Conservation (phyloP, 2,888 invertebrate species). For the Hydrotaea cyrtoneurina region DNA sequence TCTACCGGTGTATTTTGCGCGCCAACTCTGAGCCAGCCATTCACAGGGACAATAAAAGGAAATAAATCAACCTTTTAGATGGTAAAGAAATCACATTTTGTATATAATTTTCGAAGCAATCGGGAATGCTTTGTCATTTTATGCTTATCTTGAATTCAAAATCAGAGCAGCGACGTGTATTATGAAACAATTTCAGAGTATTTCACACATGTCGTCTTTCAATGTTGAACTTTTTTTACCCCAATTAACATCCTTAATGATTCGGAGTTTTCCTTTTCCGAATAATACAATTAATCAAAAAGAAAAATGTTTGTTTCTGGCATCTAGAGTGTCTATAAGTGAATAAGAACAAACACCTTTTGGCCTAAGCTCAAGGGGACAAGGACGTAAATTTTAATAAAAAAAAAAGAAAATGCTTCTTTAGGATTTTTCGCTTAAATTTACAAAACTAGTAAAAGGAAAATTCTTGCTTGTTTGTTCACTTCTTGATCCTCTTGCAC, state of each 20-base stretch:
- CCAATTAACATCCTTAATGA: background rate
- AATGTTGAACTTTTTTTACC: background rate
- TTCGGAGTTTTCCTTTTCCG: background rate
- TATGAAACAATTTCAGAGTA: background rate
- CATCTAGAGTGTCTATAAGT: background rate
- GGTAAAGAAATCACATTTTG: no score
- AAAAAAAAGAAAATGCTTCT: background rate
- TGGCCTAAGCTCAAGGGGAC: background rate
- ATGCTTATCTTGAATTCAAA: background rate
- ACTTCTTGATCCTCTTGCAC: no score
- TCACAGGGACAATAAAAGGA: background rate
- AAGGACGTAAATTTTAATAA: background rate
- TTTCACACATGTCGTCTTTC: background rate
- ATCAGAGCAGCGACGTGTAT: conserved; percentile 14
- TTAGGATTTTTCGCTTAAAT: no score
- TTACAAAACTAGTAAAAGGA: no score
- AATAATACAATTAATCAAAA: background rate
- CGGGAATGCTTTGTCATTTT: background rate
- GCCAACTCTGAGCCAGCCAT: no score
- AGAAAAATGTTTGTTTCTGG: background rate
- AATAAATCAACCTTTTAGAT: background rate
- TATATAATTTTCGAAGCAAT: no score
- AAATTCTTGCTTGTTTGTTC: no score
- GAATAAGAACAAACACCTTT: background rate
- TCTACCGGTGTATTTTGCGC: no score